Conservation (phyloP, 2,797 vertebrate species). For the Lycodopsis pacificus region DNA sequence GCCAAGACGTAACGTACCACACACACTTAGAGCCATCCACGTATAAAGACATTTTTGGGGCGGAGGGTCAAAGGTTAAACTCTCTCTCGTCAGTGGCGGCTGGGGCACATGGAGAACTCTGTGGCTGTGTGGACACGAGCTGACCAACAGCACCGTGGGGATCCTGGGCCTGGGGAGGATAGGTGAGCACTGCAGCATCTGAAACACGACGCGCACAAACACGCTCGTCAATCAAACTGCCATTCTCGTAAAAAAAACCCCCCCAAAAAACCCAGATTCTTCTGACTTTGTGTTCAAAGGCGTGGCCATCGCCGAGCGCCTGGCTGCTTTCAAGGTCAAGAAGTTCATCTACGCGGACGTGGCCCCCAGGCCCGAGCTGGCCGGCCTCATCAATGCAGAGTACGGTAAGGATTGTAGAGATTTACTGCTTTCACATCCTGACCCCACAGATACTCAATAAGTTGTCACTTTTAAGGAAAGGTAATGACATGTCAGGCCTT, state of each 20-base stretch:
- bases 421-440: background rate
- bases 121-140: slow-evolving; percentile 84
- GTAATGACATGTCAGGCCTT: too few relatives aligned
- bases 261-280: background rate
- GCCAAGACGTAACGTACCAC: slow-evolving; percentile 77
- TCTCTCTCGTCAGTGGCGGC: slow-evolving; percentile 77
- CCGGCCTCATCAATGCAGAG: slow-evolving; percentile 84
- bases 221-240: background rate
- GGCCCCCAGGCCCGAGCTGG: slow-evolving; percentile 83
- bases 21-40: background rate
- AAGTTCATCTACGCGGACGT: slow-evolving; percentile 89
- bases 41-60: background rate
- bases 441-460: background rate
- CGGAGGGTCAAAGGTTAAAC: background rate
- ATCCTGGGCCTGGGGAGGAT: slow-evolving; percentile 89
- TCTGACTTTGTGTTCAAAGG: slow-evolving; percentile 70
- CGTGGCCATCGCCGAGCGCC: slow-evolving; percentile 86
- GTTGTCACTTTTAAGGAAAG: background rate
- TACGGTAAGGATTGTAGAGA: slow-evolving; percentile 77
- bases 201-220: background rate
- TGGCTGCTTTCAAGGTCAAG: slow-evolving; percentile 89
- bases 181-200: slow-evolving; percentile 71
- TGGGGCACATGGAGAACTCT: slow-evolving; percentile 88
- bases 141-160: slow-evolving; percentile 88
- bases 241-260: background rate